Evolutionary conservation across 1,140 invertebrate genomes (phyloP).

Genomic region (Orius laevigatus): DNA sequence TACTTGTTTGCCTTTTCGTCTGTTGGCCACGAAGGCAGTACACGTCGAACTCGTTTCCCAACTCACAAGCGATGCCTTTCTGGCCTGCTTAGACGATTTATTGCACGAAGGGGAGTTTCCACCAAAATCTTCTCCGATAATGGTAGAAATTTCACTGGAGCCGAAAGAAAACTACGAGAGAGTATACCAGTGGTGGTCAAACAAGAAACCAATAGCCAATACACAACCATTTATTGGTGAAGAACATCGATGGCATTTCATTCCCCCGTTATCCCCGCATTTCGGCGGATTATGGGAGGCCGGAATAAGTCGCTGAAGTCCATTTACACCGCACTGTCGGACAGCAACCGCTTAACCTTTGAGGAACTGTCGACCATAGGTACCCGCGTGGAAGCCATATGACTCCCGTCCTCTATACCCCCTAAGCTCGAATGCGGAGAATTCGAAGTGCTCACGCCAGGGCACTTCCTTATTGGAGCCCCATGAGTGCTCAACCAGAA

Average conservation of each 20-base stretch:
- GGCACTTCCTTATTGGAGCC: no score
- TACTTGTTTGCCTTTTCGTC: slow-evolving; percentile 21
- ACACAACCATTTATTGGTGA: not conserved
- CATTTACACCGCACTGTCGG: slow-evolving; percentile 22
- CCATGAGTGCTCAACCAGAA: no score
- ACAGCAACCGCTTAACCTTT: slow-evolving; percentile 15
- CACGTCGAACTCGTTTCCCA: slow-evolving; percentile 21
- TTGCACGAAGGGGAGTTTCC: slow-evolving; percentile 15
- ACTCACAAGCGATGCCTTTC: slow-evolving; percentile 18
- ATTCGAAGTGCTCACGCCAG: no score
- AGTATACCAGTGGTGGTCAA: not conserved
- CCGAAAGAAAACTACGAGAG: slow-evolving; percentile 1
- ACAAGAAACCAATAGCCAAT: not conserved
- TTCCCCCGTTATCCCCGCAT: slow-evolving; percentile 23
- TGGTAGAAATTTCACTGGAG: slow-evolving; percentile 21
- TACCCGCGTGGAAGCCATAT: no score
- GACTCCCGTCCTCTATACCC: no score
- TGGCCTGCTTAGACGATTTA: slow-evolving; percentile 20
- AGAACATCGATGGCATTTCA: slow-evolving; percentile 15
- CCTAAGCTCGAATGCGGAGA: no score
- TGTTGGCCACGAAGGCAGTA: slow-evolving; percentile 20
- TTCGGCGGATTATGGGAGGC: slow-evolving; percentile 26
- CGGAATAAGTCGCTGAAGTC: slow-evolving; percentile 23
- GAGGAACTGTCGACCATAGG: no score
- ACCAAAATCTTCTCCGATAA: slow-evolving; percentile 21